Evolutionary conservation across 2,797 vertebrate species (phyloP), one percentile per base, ranked within the genome.

Genomic region (Cuculus canorus): DNA sequence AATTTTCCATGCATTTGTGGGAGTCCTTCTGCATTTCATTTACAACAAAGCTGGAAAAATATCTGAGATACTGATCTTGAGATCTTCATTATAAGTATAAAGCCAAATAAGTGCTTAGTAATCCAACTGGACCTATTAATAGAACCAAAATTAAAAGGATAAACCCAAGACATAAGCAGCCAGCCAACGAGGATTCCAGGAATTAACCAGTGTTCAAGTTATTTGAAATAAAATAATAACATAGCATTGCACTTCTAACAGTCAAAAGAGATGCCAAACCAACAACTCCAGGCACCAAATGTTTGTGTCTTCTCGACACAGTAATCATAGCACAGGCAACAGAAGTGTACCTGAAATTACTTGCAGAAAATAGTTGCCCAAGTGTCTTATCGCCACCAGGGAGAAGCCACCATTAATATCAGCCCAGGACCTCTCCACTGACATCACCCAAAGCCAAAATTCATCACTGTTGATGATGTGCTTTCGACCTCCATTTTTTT

Each of bases 121-220:
- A n/a, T 77, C 68, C 53, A 93, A 80, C 77, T 2, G 3, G 25
- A 77, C 17, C 47, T 92, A 81, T 17, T 82, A 82, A 73, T 17
- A 89, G 68, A 71, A 87, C 13, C 33, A 93, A 85, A 93, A 93
- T 87, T 73, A 75, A 90, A 94, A 88, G n/a, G 52, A 94, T 50
- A 96, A 95, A 56, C 12, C 17, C 68, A 82, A 65, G 69, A 64
- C 6, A 59, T 72, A 82, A 93, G 48, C 10, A 90, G 86, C 5
- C 30, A 57, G 33, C 12, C 52, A 41, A 57, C 9, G 5, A 83
- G 16, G 50, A 88, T 54, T 92, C 52, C 64, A 72, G 45, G 69
- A 92, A 84, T 30, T 77, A 86, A 9, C 7, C 37, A 90, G n/a
- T 7, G 2, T 41, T 78, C 80, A 48, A 3, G 76, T 79, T 78